These are phyloP conservation scores for Physeter macrocephalus DNA, from an alignment of 2,113 vertebrate genomes.

Conservation along the genomic window DNA sequence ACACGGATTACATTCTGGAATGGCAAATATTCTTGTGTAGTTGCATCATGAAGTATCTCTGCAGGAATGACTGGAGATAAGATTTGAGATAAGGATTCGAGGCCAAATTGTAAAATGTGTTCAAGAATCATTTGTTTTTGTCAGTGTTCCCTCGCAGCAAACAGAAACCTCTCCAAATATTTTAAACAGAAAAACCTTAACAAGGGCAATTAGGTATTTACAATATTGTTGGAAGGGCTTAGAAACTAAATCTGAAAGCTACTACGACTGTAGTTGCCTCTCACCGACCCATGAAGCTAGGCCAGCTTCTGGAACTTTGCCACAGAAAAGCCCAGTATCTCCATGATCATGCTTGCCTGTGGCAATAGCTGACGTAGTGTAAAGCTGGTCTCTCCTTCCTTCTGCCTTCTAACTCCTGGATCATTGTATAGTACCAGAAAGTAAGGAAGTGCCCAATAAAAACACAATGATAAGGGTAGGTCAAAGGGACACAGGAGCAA, in stretches of 20 bases:
- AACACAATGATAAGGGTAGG: background rate
- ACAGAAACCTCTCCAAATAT: background rate
- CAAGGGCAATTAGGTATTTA: background rate
- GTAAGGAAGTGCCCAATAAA: background rate
- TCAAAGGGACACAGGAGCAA: background rate
- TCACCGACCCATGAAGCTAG: background rate
- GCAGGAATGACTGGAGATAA: background rate
- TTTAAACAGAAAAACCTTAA: background rate
- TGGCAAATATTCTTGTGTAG: background rate
- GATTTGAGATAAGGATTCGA: background rate
- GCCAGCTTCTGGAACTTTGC: background rate
- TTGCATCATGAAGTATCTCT: background rate
- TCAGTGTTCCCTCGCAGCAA: background rate
- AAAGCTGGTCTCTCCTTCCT: background rate
- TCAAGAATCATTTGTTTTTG: background rate
- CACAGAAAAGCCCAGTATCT: background rate
- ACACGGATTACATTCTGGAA: background rate
- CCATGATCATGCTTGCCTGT: background rate
- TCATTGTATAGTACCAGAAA: background rate
- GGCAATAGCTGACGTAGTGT: background rate
- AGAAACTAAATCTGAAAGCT: background rate
- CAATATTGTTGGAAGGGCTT: background rate
- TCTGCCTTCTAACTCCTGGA: background rate
- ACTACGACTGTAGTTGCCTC: background rate
- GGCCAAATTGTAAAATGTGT: background rate